Evolutionary conservation across 2,888 invertebrate genomes (phyloP).

Genomic region (Mesochorus sp.): DNA sequence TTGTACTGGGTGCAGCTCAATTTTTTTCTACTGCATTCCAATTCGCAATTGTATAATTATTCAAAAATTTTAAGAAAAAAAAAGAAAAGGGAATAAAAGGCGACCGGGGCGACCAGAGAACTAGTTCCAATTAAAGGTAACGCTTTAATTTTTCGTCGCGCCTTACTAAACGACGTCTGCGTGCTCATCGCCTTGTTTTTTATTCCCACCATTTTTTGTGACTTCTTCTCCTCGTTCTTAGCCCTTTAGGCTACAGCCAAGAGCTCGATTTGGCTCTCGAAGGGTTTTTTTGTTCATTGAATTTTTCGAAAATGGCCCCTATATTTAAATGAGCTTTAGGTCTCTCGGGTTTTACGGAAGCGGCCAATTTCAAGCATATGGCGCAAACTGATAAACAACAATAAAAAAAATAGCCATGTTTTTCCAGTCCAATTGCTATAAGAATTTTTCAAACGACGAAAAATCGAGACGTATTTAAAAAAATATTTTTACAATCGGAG

Average conservation of each 20-base stretch:
- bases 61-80: neutral
- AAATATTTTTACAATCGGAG: too few relatives aligned
- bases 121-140: constrained; percentile 33
- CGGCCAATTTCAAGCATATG: constrained; percentile 74
- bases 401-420: constrained; percentile 4
- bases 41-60: neutral
- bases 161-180: constrained; percentile 41
- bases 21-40: neutral
- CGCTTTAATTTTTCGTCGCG: constrained; percentile 42
- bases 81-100: neutral
- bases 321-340: constrained; percentile 67
- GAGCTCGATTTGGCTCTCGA: constrained; percentile 29
- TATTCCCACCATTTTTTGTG: neutral
- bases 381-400: constrained; percentile 59
- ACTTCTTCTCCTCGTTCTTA: constrained; percentile 20
- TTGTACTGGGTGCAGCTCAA: neutral
- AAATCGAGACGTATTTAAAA: neutral
- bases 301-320: constrained; percentile 46
- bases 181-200: constrained; percentile 24
- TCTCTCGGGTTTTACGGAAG: constrained; percentile 70
- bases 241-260: constrained; percentile 39
- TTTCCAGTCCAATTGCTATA: neutral
- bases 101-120: neutral
- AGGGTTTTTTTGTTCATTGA: constrained; percentile 31
- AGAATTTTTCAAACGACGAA: neutral